phyloP scores from a whole-genome alignment of 2,113 vertebrate genomes.

The Thermophis baileyi region DNA sequence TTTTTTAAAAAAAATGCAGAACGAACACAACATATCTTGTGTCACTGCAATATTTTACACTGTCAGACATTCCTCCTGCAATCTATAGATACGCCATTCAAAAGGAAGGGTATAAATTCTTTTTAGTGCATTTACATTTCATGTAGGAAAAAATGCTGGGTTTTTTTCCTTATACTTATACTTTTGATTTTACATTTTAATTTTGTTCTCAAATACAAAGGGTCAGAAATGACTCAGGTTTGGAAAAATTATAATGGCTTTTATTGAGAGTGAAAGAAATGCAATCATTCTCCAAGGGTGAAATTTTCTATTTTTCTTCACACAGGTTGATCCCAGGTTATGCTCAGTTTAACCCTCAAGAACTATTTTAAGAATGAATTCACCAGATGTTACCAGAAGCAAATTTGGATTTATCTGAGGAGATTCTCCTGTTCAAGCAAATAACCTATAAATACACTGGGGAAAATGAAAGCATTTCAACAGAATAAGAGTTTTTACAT shows the following conservation, averaged over 20 bases:
- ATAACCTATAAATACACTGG: neutral
- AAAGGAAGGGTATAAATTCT: neutral
- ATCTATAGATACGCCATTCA: conserved; percentile 16
- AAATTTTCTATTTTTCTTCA: conserved; percentile 49
- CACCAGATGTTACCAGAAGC: neutral
- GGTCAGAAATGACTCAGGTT: conserved; percentile 40
- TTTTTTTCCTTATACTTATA: conserved; percentile 2
- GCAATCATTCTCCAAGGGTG: conserved; percentile 48
- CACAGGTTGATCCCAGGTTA: conserved; percentile 20
- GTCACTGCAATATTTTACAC: conserved; percentile 27
- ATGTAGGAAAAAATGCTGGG: neutral
- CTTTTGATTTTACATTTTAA: conserved; percentile 47
- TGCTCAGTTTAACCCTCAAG: conserved; percentile 22
- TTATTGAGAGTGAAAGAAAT: conserved; percentile 51
- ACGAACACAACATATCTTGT: neutral
- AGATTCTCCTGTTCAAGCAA: neutral
- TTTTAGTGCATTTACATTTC: conserved; percentile 22
- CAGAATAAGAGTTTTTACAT: neutral
- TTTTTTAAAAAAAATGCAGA: neutral
- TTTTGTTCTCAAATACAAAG: conserved; percentile 48
- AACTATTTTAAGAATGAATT: neutral
- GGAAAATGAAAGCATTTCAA: neutral
- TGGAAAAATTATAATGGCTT: conserved; percentile 55
- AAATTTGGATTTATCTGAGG: neutral
- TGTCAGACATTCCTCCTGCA: conserved; percentile 25